These are phyloP conservation scores for Acanthurus tractus DNA, from an alignment of 2,797 vertebrate genomes.

Conservation along the genomic window DNA sequence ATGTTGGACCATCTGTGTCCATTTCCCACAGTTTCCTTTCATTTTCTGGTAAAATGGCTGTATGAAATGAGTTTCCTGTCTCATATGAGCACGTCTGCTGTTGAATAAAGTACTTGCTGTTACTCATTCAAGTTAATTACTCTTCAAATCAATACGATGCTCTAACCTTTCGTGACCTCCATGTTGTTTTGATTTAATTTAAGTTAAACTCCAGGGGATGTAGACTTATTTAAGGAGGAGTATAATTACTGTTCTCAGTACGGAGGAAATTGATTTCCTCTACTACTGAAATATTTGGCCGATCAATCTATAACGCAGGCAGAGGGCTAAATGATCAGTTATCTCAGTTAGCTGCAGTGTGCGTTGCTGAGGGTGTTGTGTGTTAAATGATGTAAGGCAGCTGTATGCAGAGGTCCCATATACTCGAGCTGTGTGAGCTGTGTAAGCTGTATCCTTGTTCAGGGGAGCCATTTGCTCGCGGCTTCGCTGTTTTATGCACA, in stretches of 20 bases:
- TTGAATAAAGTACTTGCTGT: slow-evolving; percentile 56
- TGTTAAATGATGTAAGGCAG: slow-evolving; percentile 17
- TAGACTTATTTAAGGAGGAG: slow-evolving; percentile 30
- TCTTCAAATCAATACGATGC: slow-evolving; percentile 70
- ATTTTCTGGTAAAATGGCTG: slow-evolving; percentile 4
- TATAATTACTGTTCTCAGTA: slow-evolving; percentile 69
- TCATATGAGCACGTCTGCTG: slow-evolving; percentile 29
- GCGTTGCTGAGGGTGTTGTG: slow-evolving; percentile 6
- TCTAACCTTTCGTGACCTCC: slow-evolving; percentile 75
- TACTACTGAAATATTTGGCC: slow-evolving; percentile 30
- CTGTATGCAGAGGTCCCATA: slow-evolving; percentile 25
- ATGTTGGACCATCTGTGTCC: slow-evolving; percentile 23
- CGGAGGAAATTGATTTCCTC: slow-evolving; percentile 63
- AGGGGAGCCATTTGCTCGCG: slow-evolving; percentile 30
- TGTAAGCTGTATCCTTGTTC: slow-evolving; percentile 20
- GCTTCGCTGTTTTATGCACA: slow-evolving; percentile 55
- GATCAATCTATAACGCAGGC: slow-evolving; percentile 41
- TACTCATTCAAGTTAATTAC: slow-evolving; percentile 71
- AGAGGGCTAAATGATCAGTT: slow-evolving; percentile 30
- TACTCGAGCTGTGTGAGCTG: neutral
- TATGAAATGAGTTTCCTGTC: slow-evolving; percentile 11
- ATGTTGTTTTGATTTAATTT: slow-evolving; percentile 61
- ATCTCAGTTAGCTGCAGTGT: slow-evolving; percentile 7
- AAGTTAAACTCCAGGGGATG: slow-evolving; percentile 59
- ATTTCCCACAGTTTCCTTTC: neutral